These are phyloP conservation scores for Panonychus citri DNA, from an alignment of 1,140 invertebrate genomes.

Conservation along the genomic window DNA sequence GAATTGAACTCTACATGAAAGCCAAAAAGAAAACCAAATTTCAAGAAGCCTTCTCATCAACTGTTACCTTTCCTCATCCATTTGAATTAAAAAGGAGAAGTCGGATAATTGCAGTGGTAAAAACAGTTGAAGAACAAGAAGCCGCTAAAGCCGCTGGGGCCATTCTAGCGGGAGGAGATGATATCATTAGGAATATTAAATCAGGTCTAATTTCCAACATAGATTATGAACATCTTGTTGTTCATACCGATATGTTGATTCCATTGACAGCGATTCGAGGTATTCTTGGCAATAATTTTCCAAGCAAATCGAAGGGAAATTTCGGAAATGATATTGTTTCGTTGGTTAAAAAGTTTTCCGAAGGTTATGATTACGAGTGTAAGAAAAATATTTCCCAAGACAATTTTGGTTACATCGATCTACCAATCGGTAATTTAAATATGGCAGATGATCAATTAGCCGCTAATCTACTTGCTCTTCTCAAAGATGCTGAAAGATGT, in stretches of 20 bases:
- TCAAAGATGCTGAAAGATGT: constrained; percentile 6
- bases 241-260: constrained; percentile 47
- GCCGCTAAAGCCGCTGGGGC: constrained; percentile 14
- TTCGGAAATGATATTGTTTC: constrained; percentile 33
- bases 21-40: constrained; percentile 26
- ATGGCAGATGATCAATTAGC: constrained; percentile 42
- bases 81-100: constrained; percentile 8
- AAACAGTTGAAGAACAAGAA: constrained; percentile 11
- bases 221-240: constrained; percentile 47
- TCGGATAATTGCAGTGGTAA: constrained; percentile 12
- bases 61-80: constrained; percentile 10
- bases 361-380: constrained; percentile 39
- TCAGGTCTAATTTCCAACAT: constrained; percentile 35
- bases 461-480: constrained; percentile 33
- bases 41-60: constrained; percentile 9
- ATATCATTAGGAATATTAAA: constrained; percentile 21
- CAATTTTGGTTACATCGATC: constrained; percentile 39
- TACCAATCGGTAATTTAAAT: constrained; percentile 41
- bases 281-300: constrained; percentile 47
- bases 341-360: constrained; percentile 34
- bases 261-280: constrained; percentile 46
- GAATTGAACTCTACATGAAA: constrained; percentile 45
- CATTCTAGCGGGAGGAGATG: constrained; percentile 6
- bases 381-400: constrained; percentile 36
- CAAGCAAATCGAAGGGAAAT: constrained; percentile 36